Conservation (phyloP, 2,797 vertebrate genomes). For the Anolis apletophallus region DNA sequence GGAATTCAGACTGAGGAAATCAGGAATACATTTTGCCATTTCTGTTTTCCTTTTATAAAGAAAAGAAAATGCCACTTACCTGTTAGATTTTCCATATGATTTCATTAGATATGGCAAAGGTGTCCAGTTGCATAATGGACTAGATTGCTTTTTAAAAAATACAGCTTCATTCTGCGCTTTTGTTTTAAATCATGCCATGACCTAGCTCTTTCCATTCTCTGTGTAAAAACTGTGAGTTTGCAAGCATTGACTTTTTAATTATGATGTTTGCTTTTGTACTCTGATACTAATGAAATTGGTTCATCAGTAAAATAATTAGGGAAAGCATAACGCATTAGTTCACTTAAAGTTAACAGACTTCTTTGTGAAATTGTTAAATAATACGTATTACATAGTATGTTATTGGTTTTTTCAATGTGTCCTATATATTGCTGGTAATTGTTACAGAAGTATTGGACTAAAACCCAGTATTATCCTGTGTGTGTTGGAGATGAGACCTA, state of each 20-base stretch:
- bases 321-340: background rate
- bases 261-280: background rate
- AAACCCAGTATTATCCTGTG: background rate
- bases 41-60: background rate
- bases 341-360: background rate
- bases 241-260: background rate
- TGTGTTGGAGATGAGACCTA: too few species aligned
- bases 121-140: background rate
- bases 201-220: background rate
- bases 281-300: background rate
- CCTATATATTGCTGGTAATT: background rate
- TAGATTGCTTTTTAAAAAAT: background rate
- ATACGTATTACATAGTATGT: background rate
- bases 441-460: background rate
- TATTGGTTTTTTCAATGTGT: background rate
- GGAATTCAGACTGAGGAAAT: background rate
- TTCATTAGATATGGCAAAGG: background rate
- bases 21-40: background rate
- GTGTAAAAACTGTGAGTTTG: background rate
- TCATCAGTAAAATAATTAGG: background rate
- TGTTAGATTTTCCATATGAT: background rate
- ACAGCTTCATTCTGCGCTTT: accelerated
- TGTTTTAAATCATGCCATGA: background rate
- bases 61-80: too few species aligned
- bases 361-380: background rate